phyloP scores from a whole-genome alignment of 2,797 vertebrate species.

The Paguma larvata region DNA sequence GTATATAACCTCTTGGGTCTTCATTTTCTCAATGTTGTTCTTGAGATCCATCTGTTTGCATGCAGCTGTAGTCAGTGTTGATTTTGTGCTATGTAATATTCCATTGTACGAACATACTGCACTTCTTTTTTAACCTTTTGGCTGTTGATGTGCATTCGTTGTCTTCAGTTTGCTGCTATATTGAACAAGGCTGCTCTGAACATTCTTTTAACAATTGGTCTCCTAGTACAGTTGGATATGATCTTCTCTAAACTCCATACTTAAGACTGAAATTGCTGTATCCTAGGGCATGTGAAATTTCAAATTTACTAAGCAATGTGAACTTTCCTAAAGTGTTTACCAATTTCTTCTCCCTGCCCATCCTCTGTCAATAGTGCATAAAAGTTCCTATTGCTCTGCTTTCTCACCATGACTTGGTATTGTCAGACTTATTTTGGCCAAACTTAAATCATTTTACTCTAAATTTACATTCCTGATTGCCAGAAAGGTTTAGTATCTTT shows the following conservation, averaged over 20 bases:
- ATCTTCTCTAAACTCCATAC: background rate
- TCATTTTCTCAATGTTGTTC: slow-evolving; percentile 25
- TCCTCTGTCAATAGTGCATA: too few species aligned
- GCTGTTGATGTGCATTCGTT: background rate
- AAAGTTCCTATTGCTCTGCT: background rate
- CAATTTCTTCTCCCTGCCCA: background rate
- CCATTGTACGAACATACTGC: background rate
- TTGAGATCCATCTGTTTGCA: background rate
- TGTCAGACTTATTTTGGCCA: background rate
- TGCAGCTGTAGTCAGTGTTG: background rate
- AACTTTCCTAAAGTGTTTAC: background rate
- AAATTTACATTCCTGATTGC: background rate
- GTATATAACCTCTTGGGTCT: background rate
- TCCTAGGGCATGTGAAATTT: background rate
- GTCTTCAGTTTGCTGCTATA: background rate
- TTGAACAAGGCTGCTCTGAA: background rate
- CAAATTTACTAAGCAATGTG: background rate
- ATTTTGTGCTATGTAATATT: background rate
- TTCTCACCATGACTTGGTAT: background rate
- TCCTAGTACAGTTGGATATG: background rate
- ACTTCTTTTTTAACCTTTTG: background rate
- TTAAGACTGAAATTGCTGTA: background rate
- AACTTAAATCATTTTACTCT: slow-evolving; percentile 34
- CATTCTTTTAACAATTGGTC: background rate
- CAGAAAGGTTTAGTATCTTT: background rate